Evolutionary conservation across 2,113 vertebrate species (phyloP).

Genomic region (Cairina moschata): DNA sequence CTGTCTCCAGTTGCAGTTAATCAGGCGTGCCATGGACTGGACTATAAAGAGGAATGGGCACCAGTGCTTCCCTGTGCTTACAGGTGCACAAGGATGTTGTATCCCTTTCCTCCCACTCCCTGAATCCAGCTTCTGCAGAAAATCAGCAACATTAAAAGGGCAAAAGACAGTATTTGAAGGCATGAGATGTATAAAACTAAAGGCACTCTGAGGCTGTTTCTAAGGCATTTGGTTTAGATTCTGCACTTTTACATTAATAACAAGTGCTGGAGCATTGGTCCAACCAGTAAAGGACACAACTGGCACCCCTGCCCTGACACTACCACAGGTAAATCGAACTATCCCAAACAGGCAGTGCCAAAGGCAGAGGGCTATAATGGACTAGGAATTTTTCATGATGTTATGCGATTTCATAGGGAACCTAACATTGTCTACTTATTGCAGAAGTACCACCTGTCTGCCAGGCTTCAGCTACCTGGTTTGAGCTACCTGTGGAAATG

Average conservation of each 20-base stretch:
- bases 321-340: background rate
- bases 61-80: background rate
- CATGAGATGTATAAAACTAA: background rate
- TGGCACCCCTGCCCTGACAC: background rate
- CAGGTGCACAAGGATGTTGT: background rate
- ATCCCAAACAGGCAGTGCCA: background rate
- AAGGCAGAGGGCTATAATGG: background rate
- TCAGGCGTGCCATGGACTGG: background rate
- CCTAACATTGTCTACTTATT: background rate
- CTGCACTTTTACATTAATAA: accelerated
- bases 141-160: background rate
- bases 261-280: background rate
- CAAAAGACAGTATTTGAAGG: background rate
- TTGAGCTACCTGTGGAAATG: background rate
- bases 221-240: background rate
- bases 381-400: background rate
- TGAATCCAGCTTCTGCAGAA: background rate
- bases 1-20: background rate
- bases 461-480: background rate
- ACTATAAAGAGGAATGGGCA: background rate
- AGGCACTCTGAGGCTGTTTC: background rate
- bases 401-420: background rate
- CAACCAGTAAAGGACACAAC: background rate
- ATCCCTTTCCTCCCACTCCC: background rate
- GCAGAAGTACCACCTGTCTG: background rate